Evolutionary conservation across 2,888 invertebrate genomes (phyloP), one percentile per base, ranked within the genome.

Genomic region (Colostygia pectinataria): DNA sequence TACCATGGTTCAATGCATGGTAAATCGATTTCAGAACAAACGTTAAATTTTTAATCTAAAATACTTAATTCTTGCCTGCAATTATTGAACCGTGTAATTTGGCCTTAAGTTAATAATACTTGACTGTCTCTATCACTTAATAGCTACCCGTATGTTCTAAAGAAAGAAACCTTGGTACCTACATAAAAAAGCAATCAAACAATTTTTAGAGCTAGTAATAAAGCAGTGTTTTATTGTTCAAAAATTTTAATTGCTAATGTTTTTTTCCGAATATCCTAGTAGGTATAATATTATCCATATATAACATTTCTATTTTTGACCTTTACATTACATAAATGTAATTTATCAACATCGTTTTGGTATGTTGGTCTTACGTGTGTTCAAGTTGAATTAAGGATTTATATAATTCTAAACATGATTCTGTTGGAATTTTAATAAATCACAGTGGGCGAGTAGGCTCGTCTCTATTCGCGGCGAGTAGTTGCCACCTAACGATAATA

Each of bases 331-430:
- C 28, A 39, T 38, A 42, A 23, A 18, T 36, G 44, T 52, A 53
- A 60, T 56, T 56, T 56, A 43, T 61, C 53, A 40, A 60, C 50
- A 51, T 61, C 54, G 31, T 53, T 41, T 52, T 47, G 41, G 52
- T 54, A 53, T 59, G 58, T 51, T 32, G 24, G 31, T 33, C 31
- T 23, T 41, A 52, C 48, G 53, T 53, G 55, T 53, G 41, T 40
- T 43, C 34, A 40, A 32, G 28, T n/a, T 27, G 31, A 53, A 48
- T 49, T 28, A 38, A 45, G 43, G 45, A 46, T 54, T 51, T 47
- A 57, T 53, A 32, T 43, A 41, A 60, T 60, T 47, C 57, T 36
- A 43, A 42, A 47, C 55, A 59, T 51, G 59, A 49, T 43, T 56
- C 34, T 28, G 29, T 39, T 32, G 59, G 53, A 55, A 55, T 59